Base-by-base conservation (phyloP, 2,113 vertebrate species). In the Labrus mixtus region DNA sequence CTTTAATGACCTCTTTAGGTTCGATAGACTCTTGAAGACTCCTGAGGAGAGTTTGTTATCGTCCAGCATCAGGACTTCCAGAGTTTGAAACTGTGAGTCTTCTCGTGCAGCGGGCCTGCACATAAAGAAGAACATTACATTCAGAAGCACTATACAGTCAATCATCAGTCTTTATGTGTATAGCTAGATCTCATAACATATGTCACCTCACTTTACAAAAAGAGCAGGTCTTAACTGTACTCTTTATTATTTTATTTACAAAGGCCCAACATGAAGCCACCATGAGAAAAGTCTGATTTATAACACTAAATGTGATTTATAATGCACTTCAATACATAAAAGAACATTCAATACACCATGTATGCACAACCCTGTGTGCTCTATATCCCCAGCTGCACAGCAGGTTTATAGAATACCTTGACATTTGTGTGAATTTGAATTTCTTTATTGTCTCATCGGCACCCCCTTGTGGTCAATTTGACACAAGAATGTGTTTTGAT, bases 31-130 rank as follows among this genome's bases (percentile, higher is more conserved):
- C 73, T 68, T 73, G 82, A 97, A 96, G 73, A 95, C 89, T 0
- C 51, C 87, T 1, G 93, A 93, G 29, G 92, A 91, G 54, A 97
- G 89, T 43, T 56, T 84, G 81, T 96, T 97, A 64, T 97, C 93
- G 75, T 96, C 96, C 41, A 98, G 87, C 79, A 88, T 93, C 79
- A 97, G 84, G 10, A 96, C 92, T 86, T 97, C 95, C 64, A 96
- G 94, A 11, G 86, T 78, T 1, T 80, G 89, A 87, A 96, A 97
- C 50, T 51, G 87, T 6, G 56, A 4, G 12, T 74, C 62, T 39
- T 63, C 77, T 36, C 73, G 74, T 50, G 65, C 19, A 17, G 17
- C 19, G 0, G 25, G 22, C 72, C 93, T 94, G 19, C 50, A 68
- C 3, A 23, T 45, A 11, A 29, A 25, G 15, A 29, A 66, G 19